Evolutionary conservation across 2,113 vertebrate genomes (phyloP).

Genomic region (Macrotis lagotis): DNA sequence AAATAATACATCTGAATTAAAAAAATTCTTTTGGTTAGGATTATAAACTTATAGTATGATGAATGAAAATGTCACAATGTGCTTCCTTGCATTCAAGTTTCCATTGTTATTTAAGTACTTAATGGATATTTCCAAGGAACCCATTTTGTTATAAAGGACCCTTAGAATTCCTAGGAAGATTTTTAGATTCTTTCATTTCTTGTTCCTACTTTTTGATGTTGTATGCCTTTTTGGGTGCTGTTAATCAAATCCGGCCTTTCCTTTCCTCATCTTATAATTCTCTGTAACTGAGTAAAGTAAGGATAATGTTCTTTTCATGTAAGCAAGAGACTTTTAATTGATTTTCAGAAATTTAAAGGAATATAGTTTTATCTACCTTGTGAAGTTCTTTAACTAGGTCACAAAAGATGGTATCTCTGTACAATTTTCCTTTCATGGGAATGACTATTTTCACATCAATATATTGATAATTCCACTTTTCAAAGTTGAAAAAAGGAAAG

Average conservation of each 20-base stretch:
- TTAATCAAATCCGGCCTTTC: too few relatives aligned
- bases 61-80: neutral
- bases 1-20: neutral
- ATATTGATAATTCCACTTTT: neutral
- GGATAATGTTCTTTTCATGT: too few relatives aligned
- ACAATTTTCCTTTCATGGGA: neutral
- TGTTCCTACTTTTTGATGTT: too few relatives aligned
- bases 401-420: neutral
- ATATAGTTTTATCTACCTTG: neutral
- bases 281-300: too few relatives aligned
- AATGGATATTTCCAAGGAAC: too few relatives aligned
- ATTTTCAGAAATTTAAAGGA: neutral
- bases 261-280: too few relatives aligned
- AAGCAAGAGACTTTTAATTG: neutral
- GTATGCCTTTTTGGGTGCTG: too few relatives aligned
- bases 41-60: neutral
- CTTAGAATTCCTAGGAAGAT: neutral
- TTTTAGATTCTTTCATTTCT: too few relatives aligned
- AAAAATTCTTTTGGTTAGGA: neutral
- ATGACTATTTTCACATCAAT: neutral
- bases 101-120: too few relatives aligned
- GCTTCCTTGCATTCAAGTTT: neutral
- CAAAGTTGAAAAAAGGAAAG: neutral
- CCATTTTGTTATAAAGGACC: too few relatives aligned
- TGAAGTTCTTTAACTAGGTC: neutral